These are phyloP conservation scores for Tor tambroides DNA, from an alignment of 2,113 vertebrate species.

Conservation along the genomic window DNA sequence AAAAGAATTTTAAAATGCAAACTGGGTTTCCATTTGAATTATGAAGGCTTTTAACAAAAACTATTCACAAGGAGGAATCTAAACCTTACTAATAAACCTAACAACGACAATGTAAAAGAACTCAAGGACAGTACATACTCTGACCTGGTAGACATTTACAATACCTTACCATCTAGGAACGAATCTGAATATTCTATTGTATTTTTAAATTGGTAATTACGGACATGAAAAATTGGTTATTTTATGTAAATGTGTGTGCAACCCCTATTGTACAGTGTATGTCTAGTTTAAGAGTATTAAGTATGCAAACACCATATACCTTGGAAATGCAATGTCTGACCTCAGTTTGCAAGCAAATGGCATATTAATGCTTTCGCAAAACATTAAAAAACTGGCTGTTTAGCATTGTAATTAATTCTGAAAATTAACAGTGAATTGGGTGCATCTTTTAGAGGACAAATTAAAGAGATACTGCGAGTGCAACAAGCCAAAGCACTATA, in stretches of 20 bases:
- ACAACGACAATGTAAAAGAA: not conserved
- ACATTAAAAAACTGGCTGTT: not conserved
- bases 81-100: not conserved
- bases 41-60: not conserved
- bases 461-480: not conserved
- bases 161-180: not conserved
- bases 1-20: not conserved
- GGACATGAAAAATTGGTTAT: no score
- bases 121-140: not conserved
- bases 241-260: no score
- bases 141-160: not conserved
- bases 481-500: not conserved
- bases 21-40: not conserved
- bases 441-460: constrained; percentile 12
- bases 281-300: not conserved
- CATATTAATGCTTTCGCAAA: constrained; percentile 6
- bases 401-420: not conserved
- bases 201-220: not conserved
- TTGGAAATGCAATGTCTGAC: not conserved
- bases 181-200: no score
- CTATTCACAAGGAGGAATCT: not conserved
- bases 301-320: not conserved
- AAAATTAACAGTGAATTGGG: not conserved
- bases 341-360: not conserved
- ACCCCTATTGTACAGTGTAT: not conserved